Conservation (phyloP, 2,797 vertebrate genomes). For the Meriones psammophilus region DNA sequence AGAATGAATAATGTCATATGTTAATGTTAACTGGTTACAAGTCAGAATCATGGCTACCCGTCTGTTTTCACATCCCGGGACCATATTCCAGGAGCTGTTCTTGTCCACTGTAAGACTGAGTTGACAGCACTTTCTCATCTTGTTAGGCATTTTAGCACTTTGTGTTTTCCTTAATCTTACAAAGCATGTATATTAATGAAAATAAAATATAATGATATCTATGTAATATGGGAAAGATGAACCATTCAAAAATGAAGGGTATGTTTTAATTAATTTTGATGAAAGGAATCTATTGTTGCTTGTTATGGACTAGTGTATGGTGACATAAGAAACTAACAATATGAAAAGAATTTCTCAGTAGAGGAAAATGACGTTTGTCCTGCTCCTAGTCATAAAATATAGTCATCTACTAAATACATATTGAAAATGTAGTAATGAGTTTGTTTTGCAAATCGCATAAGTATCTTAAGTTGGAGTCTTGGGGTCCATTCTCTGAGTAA, state of each 20-base stretch:
- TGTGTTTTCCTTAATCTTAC: not conserved
- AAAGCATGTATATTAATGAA: not conserved
- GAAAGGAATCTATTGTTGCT: not conserved
- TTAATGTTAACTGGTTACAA: not conserved
- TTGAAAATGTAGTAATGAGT: not conserved
- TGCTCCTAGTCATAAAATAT: not conserved
- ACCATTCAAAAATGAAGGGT: not conserved
- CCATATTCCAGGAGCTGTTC: not conserved
- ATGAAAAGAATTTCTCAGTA: not conserved
- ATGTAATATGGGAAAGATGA: not conserved
- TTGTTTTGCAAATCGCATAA: conserved; percentile 4
- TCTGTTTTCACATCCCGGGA: not conserved
- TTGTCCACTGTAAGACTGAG: not conserved
- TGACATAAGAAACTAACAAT: not conserved
- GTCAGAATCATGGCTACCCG: not conserved
- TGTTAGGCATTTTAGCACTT: not conserved
- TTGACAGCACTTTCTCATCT: not conserved
- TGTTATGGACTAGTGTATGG: not conserved
- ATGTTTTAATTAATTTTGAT: not conserved
- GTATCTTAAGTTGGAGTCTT: not conserved
- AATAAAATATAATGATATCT: not conserved
- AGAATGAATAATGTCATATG: not conserved
- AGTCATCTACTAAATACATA: not conserved
- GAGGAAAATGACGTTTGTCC: not conserved
- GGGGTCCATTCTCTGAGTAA: not conserved